Base-by-base conservation (phyloP, 2,888 invertebrate genomes). In the Elegia similella region DNA sequence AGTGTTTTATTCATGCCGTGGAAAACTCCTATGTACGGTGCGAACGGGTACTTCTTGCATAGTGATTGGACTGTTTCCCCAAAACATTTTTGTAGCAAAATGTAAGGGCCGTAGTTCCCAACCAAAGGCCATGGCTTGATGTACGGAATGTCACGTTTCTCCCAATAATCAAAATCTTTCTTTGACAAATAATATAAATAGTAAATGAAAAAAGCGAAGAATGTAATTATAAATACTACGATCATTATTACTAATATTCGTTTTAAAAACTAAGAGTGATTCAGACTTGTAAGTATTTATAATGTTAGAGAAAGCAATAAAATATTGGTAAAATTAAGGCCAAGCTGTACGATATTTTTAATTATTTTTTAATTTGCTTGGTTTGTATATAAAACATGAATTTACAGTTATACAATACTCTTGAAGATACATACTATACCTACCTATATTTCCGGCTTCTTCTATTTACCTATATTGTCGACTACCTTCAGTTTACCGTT, bases 1-100 rank as follows among this genome's bases (percentile, higher is more conserved):
- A 84, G 75, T 0, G 77, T 70, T 0, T 86, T 86, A 48, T 86
- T 81, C 0, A 82, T 83, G 0, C 85, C 86, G 23, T 73, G 83
- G 58, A 71, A 87, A 0, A 76, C 75, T 0, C 88, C 88, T 1
- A 88, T 58, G 54, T 75, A 77, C 0, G 86, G 81, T 10, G 61
- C 80, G 2, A 74, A 62, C 0, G 82, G 78, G 17, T 82, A 81
- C 42, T 69, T 62, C 12, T 65, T 62, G 59, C 84, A 85, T 3
- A 88, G 68, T 8, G 73, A 66, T 44, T 75, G 73, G 0, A 65
- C 60, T 0, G 74, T 59, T 12, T 71, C 46, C 0, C 74, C 74
- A 0, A 69, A 12, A 52, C 64, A 70, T 54, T 75, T 68, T 60
- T 65, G 77, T 12, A 80, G 64, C 6, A 80, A 56, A 12, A 88